Conservation (phyloP, 1,140 invertebrate species). For the Rhopalosiphum padi region DNA sequence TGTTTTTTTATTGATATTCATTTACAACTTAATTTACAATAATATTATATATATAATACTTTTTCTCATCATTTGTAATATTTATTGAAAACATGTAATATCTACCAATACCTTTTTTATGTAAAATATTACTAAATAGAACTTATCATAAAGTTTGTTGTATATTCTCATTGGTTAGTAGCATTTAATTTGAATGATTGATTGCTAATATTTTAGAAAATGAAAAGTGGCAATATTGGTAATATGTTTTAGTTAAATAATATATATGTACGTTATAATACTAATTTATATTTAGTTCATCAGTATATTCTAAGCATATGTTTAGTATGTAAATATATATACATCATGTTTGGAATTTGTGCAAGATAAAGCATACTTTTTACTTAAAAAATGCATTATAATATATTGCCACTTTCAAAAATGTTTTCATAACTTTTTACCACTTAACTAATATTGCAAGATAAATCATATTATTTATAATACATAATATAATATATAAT, state of each 20-base stretch:
- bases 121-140: conserved; percentile 1
- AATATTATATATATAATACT: conserved; percentile 13
- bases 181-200: not conserved
- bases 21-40: not conserved
- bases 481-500: not conserved
- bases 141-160: not conserved
- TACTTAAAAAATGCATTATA: not conserved
- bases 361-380: not conserved
- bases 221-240: not conserved
- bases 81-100: not conserved
- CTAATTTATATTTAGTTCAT: not conserved
- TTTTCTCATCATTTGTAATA: not conserved
- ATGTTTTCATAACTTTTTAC: not conserved
- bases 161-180: not conserved
- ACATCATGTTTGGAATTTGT: not conserved
- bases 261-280: not conserved
- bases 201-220: not conserved
- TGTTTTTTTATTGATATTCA: not conserved
- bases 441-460: not conserved
- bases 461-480: not conserved
- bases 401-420: not conserved
- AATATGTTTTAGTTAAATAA: not conserved
- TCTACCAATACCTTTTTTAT: not conserved
- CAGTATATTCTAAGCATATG: not conserved
- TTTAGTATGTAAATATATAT: not conserved